Evolutionary conservation across 1,140 invertebrate species (phyloP).

Genomic region (Sesamia nonagrioides): DNA sequence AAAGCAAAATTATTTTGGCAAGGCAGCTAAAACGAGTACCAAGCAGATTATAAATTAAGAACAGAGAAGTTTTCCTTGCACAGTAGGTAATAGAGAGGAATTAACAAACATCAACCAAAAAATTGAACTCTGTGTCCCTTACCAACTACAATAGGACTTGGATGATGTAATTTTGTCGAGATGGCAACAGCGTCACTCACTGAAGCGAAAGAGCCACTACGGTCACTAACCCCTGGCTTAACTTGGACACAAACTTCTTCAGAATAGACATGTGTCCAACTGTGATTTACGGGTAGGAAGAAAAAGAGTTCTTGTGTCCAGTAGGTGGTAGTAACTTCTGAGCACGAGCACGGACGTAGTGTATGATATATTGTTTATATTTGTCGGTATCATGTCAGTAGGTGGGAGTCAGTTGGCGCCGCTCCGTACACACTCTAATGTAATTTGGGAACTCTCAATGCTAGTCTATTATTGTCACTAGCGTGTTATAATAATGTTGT

Average conservation of each 20-base stretch:
- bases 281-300: neutral
- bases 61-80: no score
- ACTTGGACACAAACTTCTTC: conserved; percentile 2
- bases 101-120: neutral
- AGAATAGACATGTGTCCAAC: neutral
- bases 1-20: conserved; percentile 3
- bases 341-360: neutral
- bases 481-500: conserved; percentile 54
- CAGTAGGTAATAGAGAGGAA: no score
- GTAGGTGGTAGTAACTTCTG: no score
- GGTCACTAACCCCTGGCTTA: conserved; percentile 15
- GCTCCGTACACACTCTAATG: conserved; percentile 39
- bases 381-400: conserved; percentile 40
- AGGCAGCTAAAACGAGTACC: neutral
- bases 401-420: conserved; percentile 51
- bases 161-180: conserved; percentile 16
- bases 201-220: conserved; percentile 24
- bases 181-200: conserved; percentile 20
- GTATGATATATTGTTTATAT: conserved; percentile 46
- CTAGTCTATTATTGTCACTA: conserved; percentile 64
- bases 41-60: neutral
- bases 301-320: neutral
- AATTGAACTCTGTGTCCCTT: neutral
- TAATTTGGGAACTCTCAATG: conserved; percentile 60
- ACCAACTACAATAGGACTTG: neutral